These are phyloP conservation scores for Sesamia inferens DNA, from an alignment of 2,888 invertebrate species.

Conservation along the genomic window DNA sequence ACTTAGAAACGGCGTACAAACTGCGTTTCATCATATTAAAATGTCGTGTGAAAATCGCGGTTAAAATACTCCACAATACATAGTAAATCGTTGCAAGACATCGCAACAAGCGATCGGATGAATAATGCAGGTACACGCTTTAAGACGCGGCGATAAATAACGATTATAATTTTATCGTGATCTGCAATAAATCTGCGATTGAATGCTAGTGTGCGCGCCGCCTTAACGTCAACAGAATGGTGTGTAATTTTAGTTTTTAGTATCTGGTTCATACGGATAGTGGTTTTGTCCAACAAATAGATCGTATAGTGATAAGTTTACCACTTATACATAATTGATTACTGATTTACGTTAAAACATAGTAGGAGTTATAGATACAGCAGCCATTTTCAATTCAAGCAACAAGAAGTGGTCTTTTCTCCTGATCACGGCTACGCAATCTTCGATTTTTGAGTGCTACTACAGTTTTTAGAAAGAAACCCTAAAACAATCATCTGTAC, in stretches of 20 bases:
- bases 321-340: not conserved
- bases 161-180: constrained; percentile 88
- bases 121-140: constrained; percentile 86
- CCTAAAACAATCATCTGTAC: not conserved
- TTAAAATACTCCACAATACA: constrained; percentile 75
- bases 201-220: constrained; percentile 71
- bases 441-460: not conserved
- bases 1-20: constrained; percentile 63
- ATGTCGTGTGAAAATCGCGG: constrained; percentile 72
- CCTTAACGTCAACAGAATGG: constrained; percentile 67
- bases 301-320: not conserved
- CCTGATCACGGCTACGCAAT: not conserved
- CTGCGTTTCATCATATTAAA: constrained; percentile 70
- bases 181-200: constrained; percentile 83
- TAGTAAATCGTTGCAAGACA: constrained; percentile 80
- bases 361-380: not conserved
- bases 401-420: not conserved
- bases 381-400: not conserved
- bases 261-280: constrained; percentile 60
- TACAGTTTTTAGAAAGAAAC: not conserved
- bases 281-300: constrained; percentile 36
- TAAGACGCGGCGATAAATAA: constrained; percentile 81
- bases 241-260: constrained; percentile 75
- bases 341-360: not conserved
- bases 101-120: constrained; percentile 78